Evolutionary conservation across 2,888 invertebrate genomes (phyloP), one percentile per base, ranked within the genome.

Genomic region (Drosophila anceps): DNA sequence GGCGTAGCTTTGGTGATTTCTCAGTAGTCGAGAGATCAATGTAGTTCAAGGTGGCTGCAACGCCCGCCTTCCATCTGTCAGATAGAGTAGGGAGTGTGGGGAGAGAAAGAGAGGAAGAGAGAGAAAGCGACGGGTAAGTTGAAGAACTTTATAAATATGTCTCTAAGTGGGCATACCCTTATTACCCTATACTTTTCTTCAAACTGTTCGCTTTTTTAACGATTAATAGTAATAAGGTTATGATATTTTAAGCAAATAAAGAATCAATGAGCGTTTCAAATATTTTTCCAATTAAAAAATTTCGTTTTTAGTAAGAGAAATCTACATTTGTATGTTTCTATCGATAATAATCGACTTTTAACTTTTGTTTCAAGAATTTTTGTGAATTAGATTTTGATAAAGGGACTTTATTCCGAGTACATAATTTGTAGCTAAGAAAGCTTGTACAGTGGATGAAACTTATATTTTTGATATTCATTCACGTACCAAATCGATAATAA

Each of bases 1-100:
- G 97, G 57, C 94, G 95, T 33, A 97, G 92, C 13, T 93, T 93
- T 29, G 96, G 96, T 81, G 97, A 97, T 92, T 95, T 96, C 81
- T 95, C 94, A 44, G 94, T 93, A 0, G 91, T 82, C 18, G 80
- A 73, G 12, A 96, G 80, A 65, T 95, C 94, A 29, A 96, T 92
- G 86, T 96, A 96, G 86, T 95, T 96, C 5, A 96, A 91, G 0
- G 96, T 94, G 9, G 96, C 94, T 10, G 95, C 95, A 0, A 96
- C 96, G 0, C 96, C 96, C 27, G 94, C 92, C 91, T 95, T 95
- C 95, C 95, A 96, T 92, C 94, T 94, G 27, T 13, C 15, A 4
- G 2, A 35, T 39, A 18, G 29, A 8, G 29, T 4, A 57, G 43
- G 6, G n/a, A n/a, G n/a, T n/a, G n/a, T n/a, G n/a, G n/a, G n/a